These are phyloP conservation scores for Odontocolon sp. DNA, from an alignment of 2,888 invertebrate species.

Conservation along the genomic window DNA sequence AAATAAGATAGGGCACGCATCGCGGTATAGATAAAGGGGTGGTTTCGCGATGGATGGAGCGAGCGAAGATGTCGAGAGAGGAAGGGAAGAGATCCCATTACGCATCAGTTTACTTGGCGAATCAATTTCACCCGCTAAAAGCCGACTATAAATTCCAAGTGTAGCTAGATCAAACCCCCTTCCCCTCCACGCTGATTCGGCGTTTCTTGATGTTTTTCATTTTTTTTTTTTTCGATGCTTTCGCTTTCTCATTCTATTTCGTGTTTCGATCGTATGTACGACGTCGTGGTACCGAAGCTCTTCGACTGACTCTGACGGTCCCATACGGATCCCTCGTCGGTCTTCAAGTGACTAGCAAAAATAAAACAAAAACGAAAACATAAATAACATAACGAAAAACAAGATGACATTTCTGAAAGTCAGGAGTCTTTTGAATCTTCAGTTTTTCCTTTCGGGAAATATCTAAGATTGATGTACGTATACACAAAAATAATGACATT, in stretches of 20 bases:
- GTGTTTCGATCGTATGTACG: background rate
- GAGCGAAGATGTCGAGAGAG: constrained; percentile 25
- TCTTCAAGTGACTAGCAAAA: background rate
- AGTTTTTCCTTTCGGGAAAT: background rate
- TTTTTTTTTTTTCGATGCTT: constrained; percentile 50
- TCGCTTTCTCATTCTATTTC: background rate
- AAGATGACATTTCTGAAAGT: constrained; percentile 9
- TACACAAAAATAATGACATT: too few relatives aligned
- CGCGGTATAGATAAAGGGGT: constrained; percentile 41
- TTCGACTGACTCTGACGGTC: background rate
- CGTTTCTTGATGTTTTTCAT: constrained; percentile 67
- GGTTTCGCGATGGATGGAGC: constrained; percentile 24
- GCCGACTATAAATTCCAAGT: constrained; percentile 73
- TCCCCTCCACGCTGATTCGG: constrained; percentile 68
- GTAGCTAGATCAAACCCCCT: constrained; percentile 64
- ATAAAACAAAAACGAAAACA: background rate
- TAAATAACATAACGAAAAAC: constrained; percentile 6
- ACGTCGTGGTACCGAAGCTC: background rate
- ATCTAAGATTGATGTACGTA: too few relatives aligned
- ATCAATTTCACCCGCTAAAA: constrained; percentile 75
- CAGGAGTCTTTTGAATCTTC: background rate
- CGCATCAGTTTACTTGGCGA: constrained; percentile 75
- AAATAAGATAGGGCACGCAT: constrained; percentile 61
- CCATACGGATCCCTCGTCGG: background rate
- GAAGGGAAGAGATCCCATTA: constrained; percentile 68